Conservation (phyloP, 2,888 invertebrate species). For the Lymantria dispar region DNA sequence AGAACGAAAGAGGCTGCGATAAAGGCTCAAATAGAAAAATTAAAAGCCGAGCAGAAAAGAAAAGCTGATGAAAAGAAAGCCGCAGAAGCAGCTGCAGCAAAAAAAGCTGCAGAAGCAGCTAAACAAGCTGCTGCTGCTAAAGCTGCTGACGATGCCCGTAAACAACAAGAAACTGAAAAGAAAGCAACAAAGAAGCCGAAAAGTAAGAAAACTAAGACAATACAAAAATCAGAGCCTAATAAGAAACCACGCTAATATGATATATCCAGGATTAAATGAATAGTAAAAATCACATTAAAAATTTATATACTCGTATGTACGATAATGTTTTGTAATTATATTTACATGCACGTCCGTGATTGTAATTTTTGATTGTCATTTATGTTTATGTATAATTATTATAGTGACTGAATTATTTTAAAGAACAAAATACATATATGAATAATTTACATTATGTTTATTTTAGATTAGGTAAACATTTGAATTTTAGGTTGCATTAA, state of each 20-base stretch:
- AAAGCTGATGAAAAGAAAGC: constrained; percentile 33
- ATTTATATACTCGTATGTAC: no score
- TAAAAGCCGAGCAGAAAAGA: constrained; percentile 42
- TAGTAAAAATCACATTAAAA: no score
- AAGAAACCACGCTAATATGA: background rate
- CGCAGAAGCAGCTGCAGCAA: constrained; percentile 30
- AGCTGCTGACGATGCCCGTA: constrained; percentile 8
- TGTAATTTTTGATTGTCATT: background rate
- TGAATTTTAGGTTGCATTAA: no score
- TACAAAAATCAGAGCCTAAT: background rate
- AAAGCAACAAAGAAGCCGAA: background rate
- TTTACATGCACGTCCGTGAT: background rate
- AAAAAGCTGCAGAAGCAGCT: constrained; percentile 15
- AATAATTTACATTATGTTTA: no score
- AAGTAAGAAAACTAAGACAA: background rate
- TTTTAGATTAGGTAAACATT: no score
- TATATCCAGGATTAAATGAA: background rate
- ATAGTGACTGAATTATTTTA: background rate
- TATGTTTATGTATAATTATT: background rate
- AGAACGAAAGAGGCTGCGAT: constrained; percentile 41
- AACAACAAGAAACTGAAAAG: background rate
- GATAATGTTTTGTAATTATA: background rate
- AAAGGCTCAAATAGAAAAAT: constrained; percentile 44
- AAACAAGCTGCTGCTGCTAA: constrained; percentile 16
- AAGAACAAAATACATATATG: background rate